Percentiles rank a stretch among this genome's conserved stretches.
phyloP scores from a whole-genome alignment of 2,888 invertebrate species.

The Ichneumon xanthorius region DNA sequence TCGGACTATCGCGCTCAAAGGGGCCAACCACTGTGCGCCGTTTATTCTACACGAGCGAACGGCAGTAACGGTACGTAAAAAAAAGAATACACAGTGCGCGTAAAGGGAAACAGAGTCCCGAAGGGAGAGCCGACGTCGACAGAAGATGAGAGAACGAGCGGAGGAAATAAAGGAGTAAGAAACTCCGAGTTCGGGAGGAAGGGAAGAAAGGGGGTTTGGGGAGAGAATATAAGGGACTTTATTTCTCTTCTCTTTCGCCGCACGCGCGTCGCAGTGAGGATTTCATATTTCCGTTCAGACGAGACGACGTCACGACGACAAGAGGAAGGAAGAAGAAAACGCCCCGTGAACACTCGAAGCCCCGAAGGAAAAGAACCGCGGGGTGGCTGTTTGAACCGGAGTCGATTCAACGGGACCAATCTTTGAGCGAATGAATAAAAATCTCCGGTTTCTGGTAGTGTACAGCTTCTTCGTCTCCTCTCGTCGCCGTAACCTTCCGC shows the following conservation, averaged over 20 bases:
- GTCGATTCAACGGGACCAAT: constrained; percentile 23
- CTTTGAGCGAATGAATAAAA: constrained; percentile 23
- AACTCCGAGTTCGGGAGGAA: constrained; percentile 10
- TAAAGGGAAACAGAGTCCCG: constrained; percentile 19
- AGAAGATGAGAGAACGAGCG: constrained; percentile 52
- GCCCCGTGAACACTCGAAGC: constrained; percentile 4
- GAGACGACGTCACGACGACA: constrained; percentile 71
- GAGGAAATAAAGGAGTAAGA: constrained; percentile 62
- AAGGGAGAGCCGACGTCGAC: constrained; percentile 20
- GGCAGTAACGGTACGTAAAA: constrained; percentile 22
- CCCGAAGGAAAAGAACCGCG: constrained; percentile 10
- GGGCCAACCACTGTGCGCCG: not conserved
- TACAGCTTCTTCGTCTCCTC: not conserved
- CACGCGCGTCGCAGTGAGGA: constrained; percentile 68
- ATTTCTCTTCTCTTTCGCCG: constrained; percentile 52
- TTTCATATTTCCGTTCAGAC: constrained; percentile 77
- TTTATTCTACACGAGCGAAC: not conserved
- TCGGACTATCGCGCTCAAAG: not conserved
- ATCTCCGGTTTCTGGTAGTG: not conserved
- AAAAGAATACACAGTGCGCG: constrained; percentile 29
- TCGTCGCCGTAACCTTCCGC: not conserved
- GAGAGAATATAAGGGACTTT: constrained; percentile 49
- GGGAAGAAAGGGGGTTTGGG: not conserved
- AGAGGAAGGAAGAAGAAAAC: not conserved
- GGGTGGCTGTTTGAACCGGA: not conserved